A percentile compares a stretch with the other conserved stretches of the same genome.
These are phyloP conservation scores for Alloplasta piceator DNA, from an alignment of 2,888 invertebrate genomes.

Conservation along the genomic window DNA sequence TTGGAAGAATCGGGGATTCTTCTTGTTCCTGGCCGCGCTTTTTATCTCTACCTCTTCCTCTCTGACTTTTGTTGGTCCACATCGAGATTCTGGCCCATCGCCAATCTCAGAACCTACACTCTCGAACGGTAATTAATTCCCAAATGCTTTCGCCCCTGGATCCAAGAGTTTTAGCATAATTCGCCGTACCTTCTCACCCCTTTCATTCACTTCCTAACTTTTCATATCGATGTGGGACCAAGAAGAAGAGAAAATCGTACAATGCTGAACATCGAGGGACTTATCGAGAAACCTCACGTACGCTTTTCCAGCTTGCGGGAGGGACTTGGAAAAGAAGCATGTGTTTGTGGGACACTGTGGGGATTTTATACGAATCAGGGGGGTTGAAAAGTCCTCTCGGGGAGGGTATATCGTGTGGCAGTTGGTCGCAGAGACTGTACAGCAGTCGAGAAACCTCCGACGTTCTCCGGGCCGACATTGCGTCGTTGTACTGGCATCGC, in stretches of 20 bases:
- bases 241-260: background rate
- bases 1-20: background rate
- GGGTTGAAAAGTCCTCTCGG: background rate
- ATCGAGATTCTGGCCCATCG: constrained; percentile 10
- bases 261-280: background rate
- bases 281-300: constrained; percentile 2
- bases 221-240: background rate
- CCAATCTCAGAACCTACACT: constrained; percentile 17
- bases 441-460: constrained; percentile 8
- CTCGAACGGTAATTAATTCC: constrained; percentile 28
- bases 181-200: constrained; percentile 3
- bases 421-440: background rate
- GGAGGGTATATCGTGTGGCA: too few species aligned
- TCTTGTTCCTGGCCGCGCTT: background rate
- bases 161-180: constrained; percentile 27
- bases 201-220: constrained; percentile 6
- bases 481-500: constrained; percentile 18
- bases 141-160: background rate
- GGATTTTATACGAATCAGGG: background rate
- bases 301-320: too few species aligned
- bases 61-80: background rate
- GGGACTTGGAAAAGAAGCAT: too few species aligned
- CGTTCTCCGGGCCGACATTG: constrained; percentile 13
- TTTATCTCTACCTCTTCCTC: background rate
- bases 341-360: too few species aligned